A percentile compares a stretch with the other conserved stretches of the same genome.
phyloP scores from a whole-genome alignment of 2,113 vertebrate genomes.

The Dissostichus mawsoni region DNA sequence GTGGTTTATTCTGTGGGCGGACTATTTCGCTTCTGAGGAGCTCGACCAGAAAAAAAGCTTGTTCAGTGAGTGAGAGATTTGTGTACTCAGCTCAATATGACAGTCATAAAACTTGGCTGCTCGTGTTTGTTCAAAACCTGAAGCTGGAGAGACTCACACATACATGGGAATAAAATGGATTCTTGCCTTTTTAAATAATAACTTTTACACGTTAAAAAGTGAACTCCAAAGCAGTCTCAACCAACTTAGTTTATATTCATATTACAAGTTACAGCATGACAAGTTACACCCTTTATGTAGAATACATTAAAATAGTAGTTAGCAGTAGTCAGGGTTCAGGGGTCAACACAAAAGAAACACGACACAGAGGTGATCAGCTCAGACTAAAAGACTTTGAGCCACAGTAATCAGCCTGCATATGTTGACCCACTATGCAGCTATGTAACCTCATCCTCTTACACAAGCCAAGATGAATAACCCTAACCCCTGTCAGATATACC shows the following conservation, averaged over 20 bases:
- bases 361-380: conserved; percentile 54
- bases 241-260: neutral
- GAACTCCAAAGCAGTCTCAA: neutral
- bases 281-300: no score
- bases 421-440: conserved; percentile 10
- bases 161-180: no score
- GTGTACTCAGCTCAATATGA: conserved; percentile 21
- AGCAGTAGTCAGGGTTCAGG: neutral
- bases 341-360: conserved; percentile 30
- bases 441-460: conserved; percentile 44
- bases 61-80: conserved; percentile 19
- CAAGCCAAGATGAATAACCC: conserved; percentile 35
- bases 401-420: conserved; percentile 14
- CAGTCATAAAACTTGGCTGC: neutral
- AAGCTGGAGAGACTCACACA: neutral
- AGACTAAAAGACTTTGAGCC: conserved; percentile 53
- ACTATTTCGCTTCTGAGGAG: neutral
- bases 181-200: no score
- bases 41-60: neutral
- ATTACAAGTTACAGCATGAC: no score
- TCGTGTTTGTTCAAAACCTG: conserved; percentile 20
- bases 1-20: neutral
- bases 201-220: neutral
- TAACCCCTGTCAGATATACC: conserved; percentile 6
- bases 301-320: neutral